Evolutionary conservation across 53 echinoderm and acorn worm species (phyloP), one percentile per base, ranked within the genome.

Genomic region (Holothuria leucospilota): DNA sequence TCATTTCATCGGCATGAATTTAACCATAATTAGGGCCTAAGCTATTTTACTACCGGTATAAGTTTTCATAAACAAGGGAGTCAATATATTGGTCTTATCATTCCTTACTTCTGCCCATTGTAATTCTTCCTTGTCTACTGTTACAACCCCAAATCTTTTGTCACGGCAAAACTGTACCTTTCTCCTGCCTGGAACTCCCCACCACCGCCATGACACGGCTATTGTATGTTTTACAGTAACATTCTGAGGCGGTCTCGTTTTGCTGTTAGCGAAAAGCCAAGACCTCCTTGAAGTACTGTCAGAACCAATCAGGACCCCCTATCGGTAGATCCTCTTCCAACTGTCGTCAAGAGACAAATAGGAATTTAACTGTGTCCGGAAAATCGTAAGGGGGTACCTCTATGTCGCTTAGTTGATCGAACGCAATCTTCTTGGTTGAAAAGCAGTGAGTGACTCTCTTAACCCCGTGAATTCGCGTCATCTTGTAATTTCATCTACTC

Each of bases 251-350:
- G 53, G 28, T 51, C 80, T 60, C 80, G 53, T 59, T 59, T 60
- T 24, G 59, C 80, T 80, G 11, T 59, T 80, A 80, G 80, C 80
- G 80, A 80, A 59, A 80, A 80, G 51, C 80, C 59, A 39, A 29
- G 84, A 83, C 84, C 84, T 83, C 84, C 84, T 64, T 83, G 67
- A 63, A 83, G 49, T 16, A 39, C 65, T 83, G 84, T 67, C 84
- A 66, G 27, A 26, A 14, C 20, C 46, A 67, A 83, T 83, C 23
- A 46, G 6, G 84, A 67, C 84, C 68, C 29, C 84, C 84, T 64
- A 26, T 6, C 51, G 84, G 20, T 64, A 38, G 80, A 80, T 80
- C 80, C 80, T 59, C 80, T 80, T 59, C 56, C 80, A 59, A 61
- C 59, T 80, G 80, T 80, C 80, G 56, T 21, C 28, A 29, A 26